phyloP scores from a whole-genome alignment of 1,140 invertebrate species.

The Laupala kohalensis region DNA sequence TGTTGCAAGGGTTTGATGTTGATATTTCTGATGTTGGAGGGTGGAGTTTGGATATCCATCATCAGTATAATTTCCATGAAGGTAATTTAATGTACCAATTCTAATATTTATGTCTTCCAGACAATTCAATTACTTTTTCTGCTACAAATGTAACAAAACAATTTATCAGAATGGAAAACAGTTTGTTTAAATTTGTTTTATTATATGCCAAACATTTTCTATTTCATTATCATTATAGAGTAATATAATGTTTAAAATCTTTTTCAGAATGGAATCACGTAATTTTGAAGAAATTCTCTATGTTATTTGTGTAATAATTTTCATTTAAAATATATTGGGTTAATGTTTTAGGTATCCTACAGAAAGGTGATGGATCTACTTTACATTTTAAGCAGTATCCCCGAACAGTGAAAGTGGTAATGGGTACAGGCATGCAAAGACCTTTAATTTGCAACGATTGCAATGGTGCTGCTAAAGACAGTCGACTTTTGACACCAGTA shows the following conservation, averaged over 20 bases:
- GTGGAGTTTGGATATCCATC: constrained; percentile 95
- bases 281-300: background rate
- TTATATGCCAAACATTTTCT: too few species aligned
- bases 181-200: too few species aligned
- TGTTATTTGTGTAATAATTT: too few species aligned
- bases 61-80: constrained; percentile 96
- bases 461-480: constrained; percentile 73
- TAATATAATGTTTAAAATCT: too few species aligned
- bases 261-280: background rate
- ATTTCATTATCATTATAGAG: too few species aligned
- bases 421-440: constrained; percentile 85
- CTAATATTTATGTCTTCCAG: too few species aligned
- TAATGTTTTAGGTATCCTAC: constrained; percentile 54
- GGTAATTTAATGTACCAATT: constrained; percentile 42
- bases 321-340: background rate
- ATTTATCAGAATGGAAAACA: too few species aligned
- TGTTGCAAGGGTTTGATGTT: constrained; percentile 90
- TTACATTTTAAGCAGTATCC: constrained; percentile 88
- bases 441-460: constrained; percentile 60
- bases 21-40: constrained; percentile 93
- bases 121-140: too few species aligned
- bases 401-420: constrained; percentile 74
- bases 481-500: constrained; percentile 77
- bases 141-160: too few species aligned
- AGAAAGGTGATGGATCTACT: constrained; percentile 90